Percentiles rank a stretch among this genome's conserved stretches.
phyloP scores from a whole-genome alignment of 2,888 invertebrate species.

The Conomelus anceps region DNA sequence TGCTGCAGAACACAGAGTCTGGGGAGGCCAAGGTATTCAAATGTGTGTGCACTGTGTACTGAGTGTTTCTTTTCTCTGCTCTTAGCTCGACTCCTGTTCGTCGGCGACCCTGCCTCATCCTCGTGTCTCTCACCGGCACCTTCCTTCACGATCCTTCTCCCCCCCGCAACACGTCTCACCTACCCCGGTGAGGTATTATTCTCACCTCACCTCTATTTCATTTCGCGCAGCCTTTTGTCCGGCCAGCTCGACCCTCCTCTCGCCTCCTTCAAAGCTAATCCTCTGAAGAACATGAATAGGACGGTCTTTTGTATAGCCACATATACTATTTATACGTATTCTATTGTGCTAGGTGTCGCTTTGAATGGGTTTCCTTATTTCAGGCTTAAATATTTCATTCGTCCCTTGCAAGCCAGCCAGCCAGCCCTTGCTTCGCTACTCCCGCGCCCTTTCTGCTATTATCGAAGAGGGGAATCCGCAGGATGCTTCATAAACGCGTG shows the following conservation, averaged over 20 bases:
- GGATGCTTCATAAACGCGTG: slow-evolving; percentile 13
- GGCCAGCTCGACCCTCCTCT: background rate
- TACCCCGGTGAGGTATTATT: slow-evolving; percentile 1
- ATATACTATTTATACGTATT: slow-evolving; percentile 28
- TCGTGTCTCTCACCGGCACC: too few species aligned
- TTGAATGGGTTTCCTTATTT: slow-evolving; percentile 28
- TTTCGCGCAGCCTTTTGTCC: slow-evolving; percentile 12
- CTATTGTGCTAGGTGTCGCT: slow-evolving; percentile 29
- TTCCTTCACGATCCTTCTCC: too few species aligned
- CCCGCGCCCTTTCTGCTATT: slow-evolving; percentile 7
- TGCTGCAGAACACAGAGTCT: background rate
- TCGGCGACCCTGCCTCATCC: background rate
- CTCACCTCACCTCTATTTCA: slow-evolving; percentile 10
- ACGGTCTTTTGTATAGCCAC: slow-evolving; percentile 23
- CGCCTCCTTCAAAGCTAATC: slow-evolving; percentile 7
- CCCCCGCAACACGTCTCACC: background rate
- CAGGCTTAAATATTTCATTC: slow-evolving; percentile 29
- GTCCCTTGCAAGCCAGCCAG: background rate
- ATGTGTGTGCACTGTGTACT: background rate
- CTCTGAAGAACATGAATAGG: slow-evolving; percentile 24
- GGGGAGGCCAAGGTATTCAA: background rate
- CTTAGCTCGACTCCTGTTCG: background rate
- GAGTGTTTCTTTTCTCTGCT: background rate
- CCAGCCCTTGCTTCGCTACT: background rate
- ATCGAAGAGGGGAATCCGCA: slow-evolving; percentile 5